Evolutionary conservation across 2,113 vertebrate species (phyloP).

Genomic region (Chascanopsetta lugubris): DNA sequence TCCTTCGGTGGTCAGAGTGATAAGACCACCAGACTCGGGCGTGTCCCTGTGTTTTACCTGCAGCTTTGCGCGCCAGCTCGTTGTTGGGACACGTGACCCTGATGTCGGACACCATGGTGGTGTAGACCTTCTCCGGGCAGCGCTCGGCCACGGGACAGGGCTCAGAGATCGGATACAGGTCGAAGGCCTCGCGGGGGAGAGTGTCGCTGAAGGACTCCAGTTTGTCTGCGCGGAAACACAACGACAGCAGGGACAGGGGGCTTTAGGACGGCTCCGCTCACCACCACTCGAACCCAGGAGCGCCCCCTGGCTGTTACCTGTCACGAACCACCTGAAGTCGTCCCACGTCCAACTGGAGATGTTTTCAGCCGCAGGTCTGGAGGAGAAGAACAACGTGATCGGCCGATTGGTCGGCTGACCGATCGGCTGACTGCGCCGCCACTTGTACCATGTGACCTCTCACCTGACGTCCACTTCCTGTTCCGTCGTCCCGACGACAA

Average conservation of each 20-base stretch:
- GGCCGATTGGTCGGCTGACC: background rate
- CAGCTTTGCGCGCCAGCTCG: slow-evolving; percentile 75
- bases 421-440: background rate
- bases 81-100: slow-evolving; percentile 78
- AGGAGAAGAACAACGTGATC: slow-evolving; percentile 9
- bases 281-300: too few relatives aligned
- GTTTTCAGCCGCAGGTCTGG: slow-evolving; percentile 72
- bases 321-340: slow-evolving; percentile 81
- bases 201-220: slow-evolving; percentile 67
- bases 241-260: too few relatives aligned
- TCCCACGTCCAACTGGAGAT: slow-evolving; percentile 80
- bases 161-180: slow-evolving; percentile 64
- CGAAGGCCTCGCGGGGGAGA: slow-evolving; percentile 61
- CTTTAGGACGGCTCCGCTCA: too few relatives aligned
- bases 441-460: slow-evolving; percentile 4
- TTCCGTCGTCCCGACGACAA: slow-evolving; percentile 78
- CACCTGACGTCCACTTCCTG: slow-evolving; percentile 82
- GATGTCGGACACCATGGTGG: slow-evolving; percentile 83
- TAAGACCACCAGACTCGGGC: too few relatives aligned
- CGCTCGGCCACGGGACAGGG: slow-evolving; percentile 69
- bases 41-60: too few relatives aligned
- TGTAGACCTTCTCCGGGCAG: slow-evolving; percentile 80
- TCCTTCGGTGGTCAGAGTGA: too few relatives aligned
- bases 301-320: slow-evolving; percentile 55
- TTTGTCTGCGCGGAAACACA: slow-evolving; percentile 64